These are phyloP conservation scores for Pachymerium ferrugineum DNA, from an alignment of 2,888 invertebrate genomes.

Conservation along the genomic window DNA sequence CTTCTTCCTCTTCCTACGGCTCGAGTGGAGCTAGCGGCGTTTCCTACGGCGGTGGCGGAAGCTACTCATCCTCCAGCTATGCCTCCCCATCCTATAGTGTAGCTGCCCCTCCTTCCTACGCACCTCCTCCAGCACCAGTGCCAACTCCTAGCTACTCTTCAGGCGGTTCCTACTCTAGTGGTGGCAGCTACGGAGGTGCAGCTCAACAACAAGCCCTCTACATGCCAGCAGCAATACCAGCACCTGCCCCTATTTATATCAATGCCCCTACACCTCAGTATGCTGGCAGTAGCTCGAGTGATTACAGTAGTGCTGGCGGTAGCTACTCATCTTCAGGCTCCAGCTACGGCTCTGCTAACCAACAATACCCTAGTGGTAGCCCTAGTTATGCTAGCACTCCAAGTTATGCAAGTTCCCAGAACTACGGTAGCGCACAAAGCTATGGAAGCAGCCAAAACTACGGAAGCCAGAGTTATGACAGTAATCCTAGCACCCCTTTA, in stretches of 20 bases:
- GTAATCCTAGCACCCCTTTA: slow-evolving; percentile 28
- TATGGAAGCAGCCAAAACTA: slow-evolving; percentile 28
- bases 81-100: slow-evolving; percentile 28
- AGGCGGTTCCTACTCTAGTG: not conserved
- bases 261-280: slow-evolving; percentile 39
- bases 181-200: not conserved
- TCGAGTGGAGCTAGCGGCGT: not conserved
- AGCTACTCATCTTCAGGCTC: not conserved
- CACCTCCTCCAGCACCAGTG: not conserved
- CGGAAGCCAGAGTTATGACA: not conserved
- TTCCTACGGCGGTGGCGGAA: slow-evolving; percentile 21
- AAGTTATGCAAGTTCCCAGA: slow-evolving; percentile 29
- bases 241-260: slow-evolving; percentile 39
- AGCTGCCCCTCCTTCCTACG: not conserved
- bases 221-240: slow-evolving; percentile 37
- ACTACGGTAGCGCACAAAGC: slow-evolving; percentile 27
- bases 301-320: slow-evolving; percentile 3
- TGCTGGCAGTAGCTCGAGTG: slow-evolving; percentile 33
- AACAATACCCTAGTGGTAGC: slow-evolving; percentile 9
- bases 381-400: not conserved
- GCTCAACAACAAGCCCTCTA: slow-evolving; percentile 10
- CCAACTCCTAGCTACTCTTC: slow-evolving; percentile 5
- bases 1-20: not conserved
- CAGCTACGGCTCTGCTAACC: slow-evolving; percentile 20
- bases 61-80: slow-evolving; percentile 30